Percentiles rank a stretch among this genome's conserved stretches.
phyloP scores from a whole-genome alignment of 2,888 invertebrate genomes.

The Oxycera nigricornis region DNA sequence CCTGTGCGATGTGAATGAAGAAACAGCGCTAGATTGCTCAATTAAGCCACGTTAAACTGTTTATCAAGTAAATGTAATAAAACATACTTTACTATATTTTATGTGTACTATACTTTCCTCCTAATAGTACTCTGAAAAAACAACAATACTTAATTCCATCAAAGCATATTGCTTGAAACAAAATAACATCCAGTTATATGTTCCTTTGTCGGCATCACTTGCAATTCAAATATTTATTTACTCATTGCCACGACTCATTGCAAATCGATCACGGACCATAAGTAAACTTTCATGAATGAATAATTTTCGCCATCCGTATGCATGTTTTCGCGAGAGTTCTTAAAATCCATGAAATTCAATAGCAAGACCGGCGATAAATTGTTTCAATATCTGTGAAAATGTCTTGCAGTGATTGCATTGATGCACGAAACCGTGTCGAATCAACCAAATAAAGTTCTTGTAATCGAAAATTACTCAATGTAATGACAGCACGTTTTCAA shows the following conservation, averaged over 20 bases:
- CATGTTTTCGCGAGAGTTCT: neutral
- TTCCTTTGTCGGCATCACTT: neutral
- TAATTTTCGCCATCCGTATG: neutral
- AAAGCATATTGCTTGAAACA: too few species aligned
- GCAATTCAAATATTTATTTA: conserved; percentile 11
- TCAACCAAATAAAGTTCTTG: conserved; percentile 39
- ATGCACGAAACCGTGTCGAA: conserved; percentile 13
- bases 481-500: conserved; percentile 38
- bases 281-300: neutral
- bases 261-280: neutral
- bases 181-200: too few species aligned
- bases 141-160: too few species aligned
- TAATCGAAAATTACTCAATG: conserved; percentile 38
- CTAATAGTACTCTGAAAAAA: too few species aligned
- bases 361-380: conserved; percentile 10
- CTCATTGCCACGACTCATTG: neutral
- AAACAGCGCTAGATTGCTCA: too few species aligned
- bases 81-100: too few species aligned
- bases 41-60: too few species aligned
- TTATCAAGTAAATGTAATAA: too few species aligned
- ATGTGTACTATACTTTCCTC: too few species aligned
- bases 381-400: conserved; percentile 29
- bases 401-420: neutral
- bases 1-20: too few species aligned
- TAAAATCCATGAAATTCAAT: conserved; percentile 15